Conservation (phyloP, 2,113 vertebrate genomes). For the Cyanocitta stelleri region DNA sequence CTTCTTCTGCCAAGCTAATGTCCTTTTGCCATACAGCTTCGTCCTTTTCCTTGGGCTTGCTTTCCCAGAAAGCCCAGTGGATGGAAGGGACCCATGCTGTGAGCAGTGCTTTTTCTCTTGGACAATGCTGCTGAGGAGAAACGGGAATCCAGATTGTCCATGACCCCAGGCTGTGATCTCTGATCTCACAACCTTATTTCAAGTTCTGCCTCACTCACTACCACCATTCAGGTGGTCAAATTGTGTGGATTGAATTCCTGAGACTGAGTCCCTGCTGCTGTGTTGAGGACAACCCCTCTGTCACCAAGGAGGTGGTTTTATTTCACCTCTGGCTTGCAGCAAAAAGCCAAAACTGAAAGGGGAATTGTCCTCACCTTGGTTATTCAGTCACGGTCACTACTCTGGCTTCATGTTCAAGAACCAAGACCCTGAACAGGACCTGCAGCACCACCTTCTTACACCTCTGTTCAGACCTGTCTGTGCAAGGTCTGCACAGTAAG, state of each 20-base stretch:
- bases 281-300: not conserved
- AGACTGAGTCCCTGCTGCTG: not conserved
- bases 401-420: not conserved
- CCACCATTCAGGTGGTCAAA: not conserved
- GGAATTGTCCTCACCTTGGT: not conserved
- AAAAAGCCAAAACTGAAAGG: not conserved
- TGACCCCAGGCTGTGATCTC: not conserved
- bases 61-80: not conserved
- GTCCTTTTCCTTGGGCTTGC: not conserved
- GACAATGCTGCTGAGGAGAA: not conserved
- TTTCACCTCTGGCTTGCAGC: not conserved
- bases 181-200: not conserved
- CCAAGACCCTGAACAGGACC: not conserved
- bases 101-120: not conserved
- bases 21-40: not conserved
- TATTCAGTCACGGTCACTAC: not conserved
- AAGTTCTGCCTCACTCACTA: not conserved
- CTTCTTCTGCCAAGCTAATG: not conserved
- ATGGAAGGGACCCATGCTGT: not conserved
- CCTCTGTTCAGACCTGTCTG: not conserved
- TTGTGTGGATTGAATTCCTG: not conserved
- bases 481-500: not conserved
- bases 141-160: rapidly evolving
- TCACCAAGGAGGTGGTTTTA: not conserved
- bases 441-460: not conserved